phyloP scores from a whole-genome alignment of 2,797 vertebrate genomes.

The Furcifer pardalis region DNA sequence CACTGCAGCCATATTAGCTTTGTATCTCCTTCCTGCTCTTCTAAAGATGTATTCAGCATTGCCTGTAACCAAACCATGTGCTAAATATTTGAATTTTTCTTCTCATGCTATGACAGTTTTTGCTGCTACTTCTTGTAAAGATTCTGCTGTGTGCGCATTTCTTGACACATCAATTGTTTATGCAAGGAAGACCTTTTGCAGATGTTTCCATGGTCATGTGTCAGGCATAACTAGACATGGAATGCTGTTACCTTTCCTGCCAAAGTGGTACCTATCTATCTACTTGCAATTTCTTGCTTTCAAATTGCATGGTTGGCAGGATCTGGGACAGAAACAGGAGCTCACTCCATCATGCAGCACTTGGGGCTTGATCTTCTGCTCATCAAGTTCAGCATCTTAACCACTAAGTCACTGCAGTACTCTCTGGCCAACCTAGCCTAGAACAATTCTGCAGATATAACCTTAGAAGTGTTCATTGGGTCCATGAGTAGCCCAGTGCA shows the following conservation, averaged over 20 bases:
- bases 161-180: conserved; percentile 21
- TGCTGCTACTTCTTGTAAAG: conserved; percentile 20
- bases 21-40: not conserved
- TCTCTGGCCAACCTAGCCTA: not conserved
- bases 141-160: conserved; percentile 20
- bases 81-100: not conserved
- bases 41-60: not conserved
- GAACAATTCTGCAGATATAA: not conserved
- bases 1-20: not conserved
- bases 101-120: conserved; percentile 1
- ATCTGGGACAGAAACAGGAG: too few relatives aligned
- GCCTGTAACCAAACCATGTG: not conserved
- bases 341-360: too few relatives aligned
- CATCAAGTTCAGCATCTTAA: too few relatives aligned
- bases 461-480: not conserved
- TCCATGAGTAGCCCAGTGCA: not conserved
- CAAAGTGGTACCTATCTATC: too few relatives aligned
- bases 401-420: too few relatives aligned
- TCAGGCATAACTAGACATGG: too few relatives aligned
- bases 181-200: not conserved
- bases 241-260: too few relatives aligned
- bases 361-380: too few relatives aligned
- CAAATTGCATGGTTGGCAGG: too few relatives aligned
- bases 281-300: too few relatives aligned
- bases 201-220: too few relatives aligned